Base-by-base conservation (phyloP, 2,797 vertebrate genomes). In the Paedocypris micromegethes region DNA sequence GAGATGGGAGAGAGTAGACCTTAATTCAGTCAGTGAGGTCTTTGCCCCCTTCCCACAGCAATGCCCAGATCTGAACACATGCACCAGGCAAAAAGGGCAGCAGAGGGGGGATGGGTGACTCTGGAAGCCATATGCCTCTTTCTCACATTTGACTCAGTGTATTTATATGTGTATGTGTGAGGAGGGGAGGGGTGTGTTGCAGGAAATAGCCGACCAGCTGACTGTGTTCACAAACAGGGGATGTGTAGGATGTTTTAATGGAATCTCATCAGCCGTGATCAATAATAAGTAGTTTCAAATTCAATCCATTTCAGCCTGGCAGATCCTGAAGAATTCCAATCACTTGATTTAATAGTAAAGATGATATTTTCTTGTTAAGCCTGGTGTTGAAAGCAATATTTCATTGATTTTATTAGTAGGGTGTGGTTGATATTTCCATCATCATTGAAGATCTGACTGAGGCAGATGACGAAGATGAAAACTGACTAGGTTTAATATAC, bases 71-170 rank as follows among this genome's bases (percentile, higher is more conserved):
- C 57, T 68, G 23, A 72, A 53, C 63, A 62, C 62, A 66, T 73
- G 60, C 56, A 62, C 52, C 70, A 63, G 53, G 62, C 57, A 59
- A 63, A 62, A 62, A 47, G 73, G 68, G 69, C 59, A 58, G 64
- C 54, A 53, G 39, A 51, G 58, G 52, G 66, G 75, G 74, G 68
- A 69, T 57, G 48, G 72, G 63, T 64, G 56, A 71, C 48, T 66
- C 71, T 75, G 59, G 73, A 76, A 64, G 60, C 78, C 78, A 79
- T 79, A 77, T 77, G 78, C 71, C 69, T 72, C 71, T 73, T 78
- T 75, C 64, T 79, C 70, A 74, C 72, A 55, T 78, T 58, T 77
- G 68, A 66, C 59, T 76, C 58, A 68, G 37, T 64, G 49, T 68
- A 58, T 66, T 69, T 77, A 69, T 79, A 59, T 73, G 67, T 69